Base-by-base conservation (phyloP, 2,888 invertebrate genomes). In the Leucania comma region DNA sequence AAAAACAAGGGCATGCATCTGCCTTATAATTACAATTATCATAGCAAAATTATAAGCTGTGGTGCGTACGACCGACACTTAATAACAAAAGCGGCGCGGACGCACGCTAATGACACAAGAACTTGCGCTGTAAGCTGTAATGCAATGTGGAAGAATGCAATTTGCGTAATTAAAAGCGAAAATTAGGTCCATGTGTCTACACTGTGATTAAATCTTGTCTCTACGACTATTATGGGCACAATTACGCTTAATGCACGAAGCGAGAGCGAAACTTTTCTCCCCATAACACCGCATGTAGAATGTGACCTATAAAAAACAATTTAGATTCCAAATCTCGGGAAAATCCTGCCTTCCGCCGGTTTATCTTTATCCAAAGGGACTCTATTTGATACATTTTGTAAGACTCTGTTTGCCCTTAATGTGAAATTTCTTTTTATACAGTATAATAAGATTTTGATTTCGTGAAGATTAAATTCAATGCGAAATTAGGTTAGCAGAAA, bases 341-440 rank as follows among this genome's bases (percentile, higher is more conserved):
- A 90, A 91, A 90, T 89, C 90, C 89, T 84, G 87, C 88, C 87
- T 89, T 88, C 84, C 84, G 82, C 79, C 81, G 87, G 89, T 88
- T 91, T 91, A 91, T 90, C 90, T 87, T 90, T 89, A 90, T 90
- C 89, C 86, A 85, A 87, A 88, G 88, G 88, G 88, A 89, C 89
- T 90, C 87, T 87, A 89, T 90, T 90, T 89, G 89, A 89, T 89
- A 89, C 88, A 86, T 87, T 90, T 86, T 81, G 85, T 84, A 82
- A 85, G 85, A 82, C 80, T 68, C 75, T 70, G 74, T 80, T 78
- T 74, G 74, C 76, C 75, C 76, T 78, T 80, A 73, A 74, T 80
- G 85, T 81, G 72, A 75, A 80, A 78, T 78, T 77, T 65, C 75
- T 79, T 85, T 81, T 84, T 77, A 79, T 78, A 79, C 63, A 81